These are phyloP conservation scores for Agonopterix subpropinquella DNA, from an alignment of 2,888 invertebrate genomes.

Conservation along the genomic window DNA sequence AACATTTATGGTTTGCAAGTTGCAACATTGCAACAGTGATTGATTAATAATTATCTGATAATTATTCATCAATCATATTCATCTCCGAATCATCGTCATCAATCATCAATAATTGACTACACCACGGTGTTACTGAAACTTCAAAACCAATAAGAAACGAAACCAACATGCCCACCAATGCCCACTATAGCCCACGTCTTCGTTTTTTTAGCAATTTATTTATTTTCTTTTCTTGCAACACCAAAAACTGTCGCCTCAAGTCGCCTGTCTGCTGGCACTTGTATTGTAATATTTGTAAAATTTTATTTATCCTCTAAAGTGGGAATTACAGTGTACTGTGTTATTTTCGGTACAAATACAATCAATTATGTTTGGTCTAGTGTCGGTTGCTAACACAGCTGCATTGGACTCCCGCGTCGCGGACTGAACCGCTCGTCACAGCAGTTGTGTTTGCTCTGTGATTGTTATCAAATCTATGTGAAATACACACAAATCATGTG, in stretches of 20 bases:
- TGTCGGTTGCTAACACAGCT: conserved; percentile 6
- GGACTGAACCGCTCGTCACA: conserved; percentile 25
- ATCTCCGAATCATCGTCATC: no score
- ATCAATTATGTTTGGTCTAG: conserved; percentile 17
- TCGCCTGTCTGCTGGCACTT: conserved; percentile 4
- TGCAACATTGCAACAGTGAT: no score
- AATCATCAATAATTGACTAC: no score
- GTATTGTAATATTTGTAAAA: conserved; percentile 8
- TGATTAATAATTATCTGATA: no score
- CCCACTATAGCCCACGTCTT: no score
- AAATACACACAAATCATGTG: conserved; percentile 51
- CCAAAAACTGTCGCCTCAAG: conserved; percentile 2
- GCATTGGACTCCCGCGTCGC: conserved; percentile 9
- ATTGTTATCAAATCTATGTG: conserved; percentile 57
- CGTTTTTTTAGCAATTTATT: neutral
- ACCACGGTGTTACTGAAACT: no score
- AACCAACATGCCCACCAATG: no score
- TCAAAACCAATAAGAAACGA: no score
- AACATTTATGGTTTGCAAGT: no score
- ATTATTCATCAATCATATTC: no score
- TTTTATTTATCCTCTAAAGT: conserved; percentile 15
- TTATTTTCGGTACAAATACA: conserved; percentile 12
- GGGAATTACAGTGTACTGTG: conserved; percentile 12
- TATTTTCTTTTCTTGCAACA: conserved; percentile 4
- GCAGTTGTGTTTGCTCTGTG: conserved; percentile 40